Evolutionary conservation across 2,797 vertebrate species (phyloP), one percentile per base, ranked within the genome.

Genomic region (Euthynnus affinis): DNA sequence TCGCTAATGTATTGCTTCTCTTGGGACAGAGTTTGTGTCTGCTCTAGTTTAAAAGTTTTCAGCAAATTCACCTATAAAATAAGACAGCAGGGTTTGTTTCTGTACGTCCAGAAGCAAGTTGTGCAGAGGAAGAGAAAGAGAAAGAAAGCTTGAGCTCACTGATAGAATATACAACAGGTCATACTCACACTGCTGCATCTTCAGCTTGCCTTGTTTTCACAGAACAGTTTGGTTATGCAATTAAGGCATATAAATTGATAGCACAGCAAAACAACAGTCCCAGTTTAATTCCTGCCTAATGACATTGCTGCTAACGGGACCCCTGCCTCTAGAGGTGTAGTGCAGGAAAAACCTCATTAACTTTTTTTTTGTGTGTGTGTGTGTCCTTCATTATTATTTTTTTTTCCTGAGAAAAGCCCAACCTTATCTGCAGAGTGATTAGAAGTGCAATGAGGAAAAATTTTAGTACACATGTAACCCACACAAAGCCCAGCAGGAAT

Each of bases 231-330:
- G 82, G 80, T 88, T 90, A 86, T 78, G 85, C 89, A 92, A 94
- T 94, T 94, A 93, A 92, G 91, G 88, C 84, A 81, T 91, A 91
- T 92, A 88, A 94, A 94, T 88, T 88, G 92, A 93, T 90, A 88
- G 89, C 80, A 82, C 86, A 84, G 88, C 91, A 85, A 90, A 94
- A 92, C 88, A 93, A 91, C 91, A 83, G 89, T 87, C 81, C 89
- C 91, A 77, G 81, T 95, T 93, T 93, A 93, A 94, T 94, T 93
- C 85, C 85, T 79, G 86, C 86, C 62, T 93, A 93, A 94, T 93
- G 90, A 89, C 92, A 93, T 87, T 74, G 87, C 86, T 87, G 91
- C 90, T 93, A 90, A 94, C 90, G 88, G 74, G 90, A 94, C 87
- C 82, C 71, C 60, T 83, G 76, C 88, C 92, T 94, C 94, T 84